These are phyloP conservation scores for Brachirus orientalis DNA, from an alignment of 2,113 vertebrate genomes.

Conservation along the genomic window DNA sequence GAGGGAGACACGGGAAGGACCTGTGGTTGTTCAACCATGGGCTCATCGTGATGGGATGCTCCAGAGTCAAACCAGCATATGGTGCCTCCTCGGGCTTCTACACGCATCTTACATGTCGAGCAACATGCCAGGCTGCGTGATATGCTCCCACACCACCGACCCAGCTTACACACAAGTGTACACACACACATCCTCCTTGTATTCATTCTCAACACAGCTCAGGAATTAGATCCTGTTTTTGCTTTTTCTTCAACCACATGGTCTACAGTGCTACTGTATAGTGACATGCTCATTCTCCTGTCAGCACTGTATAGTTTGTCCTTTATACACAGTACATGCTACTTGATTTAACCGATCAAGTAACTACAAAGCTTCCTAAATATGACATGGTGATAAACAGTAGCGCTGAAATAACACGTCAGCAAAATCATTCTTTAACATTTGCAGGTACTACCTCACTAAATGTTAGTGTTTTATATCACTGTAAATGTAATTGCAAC, in stretches of 20 bases:
- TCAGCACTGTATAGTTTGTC: no score
- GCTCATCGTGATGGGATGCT: constrained; percentile 58
- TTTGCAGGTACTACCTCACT: not conserved
- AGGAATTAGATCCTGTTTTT: not conserved
- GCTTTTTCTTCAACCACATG: no score
- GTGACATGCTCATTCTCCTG: not conserved
- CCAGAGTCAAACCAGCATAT: constrained; percentile 76
- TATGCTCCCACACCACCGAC: constrained; percentile 25
- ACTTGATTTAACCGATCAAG: no score
- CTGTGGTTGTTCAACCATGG: constrained; percentile 39
- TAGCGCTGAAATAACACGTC: not conserved
- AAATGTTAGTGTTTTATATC: not conserved
- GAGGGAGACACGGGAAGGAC: constrained; percentile 55
- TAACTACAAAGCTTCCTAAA: no score
- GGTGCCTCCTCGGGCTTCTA: constrained; percentile 75
- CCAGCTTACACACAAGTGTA: constrained; percentile 2
- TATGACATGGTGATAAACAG: not conserved
- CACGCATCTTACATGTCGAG: constrained; percentile 66
- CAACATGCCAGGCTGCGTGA: constrained; percentile 51
- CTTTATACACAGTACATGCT: no score
- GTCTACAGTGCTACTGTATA: not conserved
- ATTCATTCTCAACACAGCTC: constrained; percentile 10
- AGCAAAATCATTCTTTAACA: not conserved
- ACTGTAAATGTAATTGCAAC: no score
- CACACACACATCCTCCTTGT: constrained; percentile 8